Evolutionary conservation across 2,888 invertebrate genomes (phyloP).

Genomic region (Pocota personata): DNA sequence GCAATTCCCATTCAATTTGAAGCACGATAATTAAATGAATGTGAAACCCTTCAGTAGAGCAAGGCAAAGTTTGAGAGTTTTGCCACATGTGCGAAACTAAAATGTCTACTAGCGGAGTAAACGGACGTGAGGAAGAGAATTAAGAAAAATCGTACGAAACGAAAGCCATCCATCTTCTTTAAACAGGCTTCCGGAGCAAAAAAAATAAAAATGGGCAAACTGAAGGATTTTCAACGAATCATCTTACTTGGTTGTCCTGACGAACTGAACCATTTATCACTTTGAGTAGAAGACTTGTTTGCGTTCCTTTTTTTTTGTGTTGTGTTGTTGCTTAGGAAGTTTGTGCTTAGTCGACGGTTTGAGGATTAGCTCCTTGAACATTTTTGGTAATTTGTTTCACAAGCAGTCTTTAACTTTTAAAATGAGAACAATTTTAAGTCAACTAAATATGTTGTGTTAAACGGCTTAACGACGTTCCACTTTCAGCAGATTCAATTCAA

Average conservation of each 20-base stretch:
- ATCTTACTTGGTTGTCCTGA: slow-evolving; percentile 57
- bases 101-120: slow-evolving; percentile 1
- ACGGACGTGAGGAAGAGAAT: background rate
- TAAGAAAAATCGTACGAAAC: slow-evolving; percentile 50
- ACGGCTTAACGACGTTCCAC: no score
- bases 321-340: slow-evolving; percentile 11
- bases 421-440: background rate
- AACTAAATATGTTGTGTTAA: no score
- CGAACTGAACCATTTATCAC: slow-evolving; percentile 64
- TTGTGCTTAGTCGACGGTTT: slow-evolving; percentile 32
- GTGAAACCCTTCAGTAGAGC: slow-evolving; percentile 1
- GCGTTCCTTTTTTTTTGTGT: background rate
- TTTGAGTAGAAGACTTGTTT: slow-evolving; percentile 23
- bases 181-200: slow-evolving; percentile 36
- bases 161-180: slow-evolving; percentile 63
- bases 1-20: slow-evolving; percentile 19
- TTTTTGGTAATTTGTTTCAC: slow-evolving; percentile 40
- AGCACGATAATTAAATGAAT: slow-evolving; percentile 43
- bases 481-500: no score
- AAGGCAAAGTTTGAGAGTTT: background rate
- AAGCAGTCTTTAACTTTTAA: background rate
- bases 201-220: slow-evolving; percentile 13
- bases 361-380: slow-evolving; percentile 12
- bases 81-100: slow-evolving; percentile 64
- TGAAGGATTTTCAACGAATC: slow-evolving; percentile 68